Base-by-base conservation (phyloP, 2,113 vertebrate genomes). In the Nibea coibor region DNA sequence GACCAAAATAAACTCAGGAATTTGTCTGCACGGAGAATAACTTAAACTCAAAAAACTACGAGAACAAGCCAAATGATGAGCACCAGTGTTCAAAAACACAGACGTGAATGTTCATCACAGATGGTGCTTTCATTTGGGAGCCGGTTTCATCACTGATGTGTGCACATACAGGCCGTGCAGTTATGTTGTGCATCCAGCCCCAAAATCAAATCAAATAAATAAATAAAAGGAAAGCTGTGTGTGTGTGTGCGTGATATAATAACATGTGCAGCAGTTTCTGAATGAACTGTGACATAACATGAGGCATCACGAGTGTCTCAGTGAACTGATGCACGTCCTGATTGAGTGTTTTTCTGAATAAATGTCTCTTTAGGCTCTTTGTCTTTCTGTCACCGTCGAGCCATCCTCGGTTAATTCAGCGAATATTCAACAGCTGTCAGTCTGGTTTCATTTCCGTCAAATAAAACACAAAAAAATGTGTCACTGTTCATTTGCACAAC, bases 371-470 rank as follows among this genome's bases (percentile, higher is more conserved):
- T 66, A 26, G 71, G 28, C 45, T 14, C 47, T 48, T 4, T 48
- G 12, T 48, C 62, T 53, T 2, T 47, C n/a, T 42, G 50, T 72
- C 58, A n/a, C 35, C 28, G 50, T n/a, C 57, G 43, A 63, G 42
- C 11, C 9, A 20, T 39, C 19, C 48, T 28, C 64, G 14, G n/a
- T 78, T 12, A 42, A 65, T 66, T 73, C 43, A 51, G 3, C 61
- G 28, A 11, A 73, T 61, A 85, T 89, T 86, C 91, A 92, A 91
- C 93, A 92, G 89, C 88, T 90, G 93, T 91, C 90, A 68, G 81
- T 78, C 61, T 22, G 71, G 12, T 6, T 6, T 79, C 43, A 26
- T 83, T 83, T 70, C 86, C 72, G 57, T 64, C 67, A 82, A 51
- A 31, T 64, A 68, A 3, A 45, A 4, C 1, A 26, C 1, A 26